These are phyloP conservation scores for Steromphala cineraria DNA, from an alignment of 2,888 invertebrate species.

Conservation along the genomic window DNA sequence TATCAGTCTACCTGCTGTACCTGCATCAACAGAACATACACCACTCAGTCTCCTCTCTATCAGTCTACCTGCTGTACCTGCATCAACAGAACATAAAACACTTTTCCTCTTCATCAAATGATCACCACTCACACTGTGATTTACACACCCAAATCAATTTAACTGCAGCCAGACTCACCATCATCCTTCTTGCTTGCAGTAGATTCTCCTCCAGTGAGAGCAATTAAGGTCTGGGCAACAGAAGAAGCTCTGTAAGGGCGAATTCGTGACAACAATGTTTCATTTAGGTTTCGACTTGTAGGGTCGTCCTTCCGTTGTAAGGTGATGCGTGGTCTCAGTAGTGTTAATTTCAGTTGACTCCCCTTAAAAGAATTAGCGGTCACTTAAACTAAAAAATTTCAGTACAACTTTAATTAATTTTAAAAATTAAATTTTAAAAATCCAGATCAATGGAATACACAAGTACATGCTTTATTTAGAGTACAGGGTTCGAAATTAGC, in stretches of 20 bases:
- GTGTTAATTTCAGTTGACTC: conserved; percentile 35
- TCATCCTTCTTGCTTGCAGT: conserved; percentile 63
- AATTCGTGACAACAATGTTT: conserved; percentile 68
- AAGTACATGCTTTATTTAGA: too few relatives aligned
- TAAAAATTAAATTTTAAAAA: background rate
- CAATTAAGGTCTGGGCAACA: conserved; percentile 67
- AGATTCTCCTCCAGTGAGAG: conserved; percentile 67
- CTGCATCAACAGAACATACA: too few relatives aligned
- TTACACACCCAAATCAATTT: too few relatives aligned
- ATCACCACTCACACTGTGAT: too few relatives aligned
- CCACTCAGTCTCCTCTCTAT: too few relatives aligned
- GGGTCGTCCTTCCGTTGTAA: conserved; percentile 69
- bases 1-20: too few relatives aligned
- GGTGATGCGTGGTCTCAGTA: conserved; percentile 47
- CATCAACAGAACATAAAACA: too few relatives aligned
- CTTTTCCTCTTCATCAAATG: too few relatives aligned
- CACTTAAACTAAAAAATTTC: background rate
- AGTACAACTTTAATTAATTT: background rate
- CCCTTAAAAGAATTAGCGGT: conserved; percentile 34
- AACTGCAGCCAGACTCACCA: conserved; percentile 35
- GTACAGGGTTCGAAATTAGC: too few relatives aligned
- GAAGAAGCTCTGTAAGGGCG: conserved; percentile 70
- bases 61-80: too few relatives aligned
- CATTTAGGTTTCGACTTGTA: conserved; percentile 66
- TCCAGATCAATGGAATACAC: too few relatives aligned